Base-by-base conservation (phyloP, 2,113 vertebrate species). In the Ailuropoda melanoleuca region DNA sequence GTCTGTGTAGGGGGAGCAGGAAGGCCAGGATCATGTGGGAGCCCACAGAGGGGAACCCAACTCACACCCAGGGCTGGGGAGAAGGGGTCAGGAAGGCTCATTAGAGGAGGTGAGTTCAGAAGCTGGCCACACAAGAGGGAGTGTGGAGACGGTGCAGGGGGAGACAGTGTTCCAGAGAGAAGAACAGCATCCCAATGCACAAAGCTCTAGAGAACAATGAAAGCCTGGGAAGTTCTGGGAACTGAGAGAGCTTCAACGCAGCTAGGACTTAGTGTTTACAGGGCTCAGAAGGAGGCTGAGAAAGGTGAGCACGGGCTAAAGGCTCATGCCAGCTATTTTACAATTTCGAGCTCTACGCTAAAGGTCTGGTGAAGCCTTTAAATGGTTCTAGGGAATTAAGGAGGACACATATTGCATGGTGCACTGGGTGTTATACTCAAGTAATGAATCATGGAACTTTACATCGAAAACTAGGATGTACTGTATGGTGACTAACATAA, bases 31-130 rank as follows among this genome's bases (percentile, higher is more conserved):
- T 29, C 34, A 3, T 10, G 15, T 7, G 60, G 86, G 64, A 37
- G 26, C 17, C 56, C 6, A 1, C 0, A 2, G 14, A 31, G 19
- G 43, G 37, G 29, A 29, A 12, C 13, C n/a, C 39, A 50, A 8
- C 1, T 43, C 31, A 68, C 24, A 37, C 21, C 39, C 17, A 26
- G 74, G 23, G 13, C 14, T 53, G 9, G 21, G 24, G 23, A 18
- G 26, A 87, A 18, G 1, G 72, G 8, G 12, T 53, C 24, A 0
- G 24, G 19, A 89, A 86, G 53, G 34, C 34, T 87, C 50, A 5
- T 6, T 37, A n/a, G 12, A 84, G 48, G 82, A 74, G 82, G 50
- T n/a, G 43, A 4, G 5, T 53, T 66, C 21, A 43, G 88, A 87
- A 72, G 72, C 6, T 80, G 60, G 68, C 14, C 26, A 58, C 1